phyloP scores from a whole-genome alignment of 1,140 invertebrate species.

The Palaemon carinicauda region DNA sequence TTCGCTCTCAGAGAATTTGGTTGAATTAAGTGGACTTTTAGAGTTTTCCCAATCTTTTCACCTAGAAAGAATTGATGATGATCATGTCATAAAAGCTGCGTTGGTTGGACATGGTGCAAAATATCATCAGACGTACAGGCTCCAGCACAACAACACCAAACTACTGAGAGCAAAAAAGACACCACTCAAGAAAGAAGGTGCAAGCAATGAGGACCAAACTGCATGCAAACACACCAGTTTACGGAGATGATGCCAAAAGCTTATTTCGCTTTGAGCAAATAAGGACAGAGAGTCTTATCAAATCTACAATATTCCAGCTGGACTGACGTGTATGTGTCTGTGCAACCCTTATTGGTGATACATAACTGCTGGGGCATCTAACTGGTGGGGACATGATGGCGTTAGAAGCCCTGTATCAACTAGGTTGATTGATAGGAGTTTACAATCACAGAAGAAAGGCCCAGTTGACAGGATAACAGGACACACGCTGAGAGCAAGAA shows the following conservation, averaged over 20 bases:
- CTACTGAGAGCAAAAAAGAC: too few relatives aligned
- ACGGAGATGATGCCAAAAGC: neutral
- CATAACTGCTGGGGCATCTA: neutral
- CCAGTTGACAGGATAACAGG: neutral
- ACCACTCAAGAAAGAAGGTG: too few relatives aligned
- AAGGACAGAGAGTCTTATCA: neutral
- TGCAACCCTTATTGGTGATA: neutral
- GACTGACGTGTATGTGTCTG: neutral
- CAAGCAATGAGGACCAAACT: too few relatives aligned
- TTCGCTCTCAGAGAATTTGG: slow-evolving; percentile 25
- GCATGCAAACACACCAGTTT: too few relatives aligned
- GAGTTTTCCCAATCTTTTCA: too few relatives aligned
- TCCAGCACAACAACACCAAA: too few relatives aligned
- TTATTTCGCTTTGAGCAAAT: neutral
- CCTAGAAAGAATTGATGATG: too few relatives aligned
- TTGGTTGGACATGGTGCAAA: too few relatives aligned
- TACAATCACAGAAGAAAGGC: neutral
- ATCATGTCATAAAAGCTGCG: too few relatives aligned
- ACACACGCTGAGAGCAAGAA: neutral
- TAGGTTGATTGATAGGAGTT: neutral
- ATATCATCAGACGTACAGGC: too few relatives aligned
- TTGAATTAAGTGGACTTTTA: slow-evolving; percentile 17
- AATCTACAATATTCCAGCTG: neutral
- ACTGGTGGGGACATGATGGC: neutral
- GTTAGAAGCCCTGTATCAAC: neutral